A percentile compares a stretch with the other conserved stretches of the same genome.
Conservation (phyloP, 1,140 invertebrate genomes). For the Sinella curviseta region DNA sequence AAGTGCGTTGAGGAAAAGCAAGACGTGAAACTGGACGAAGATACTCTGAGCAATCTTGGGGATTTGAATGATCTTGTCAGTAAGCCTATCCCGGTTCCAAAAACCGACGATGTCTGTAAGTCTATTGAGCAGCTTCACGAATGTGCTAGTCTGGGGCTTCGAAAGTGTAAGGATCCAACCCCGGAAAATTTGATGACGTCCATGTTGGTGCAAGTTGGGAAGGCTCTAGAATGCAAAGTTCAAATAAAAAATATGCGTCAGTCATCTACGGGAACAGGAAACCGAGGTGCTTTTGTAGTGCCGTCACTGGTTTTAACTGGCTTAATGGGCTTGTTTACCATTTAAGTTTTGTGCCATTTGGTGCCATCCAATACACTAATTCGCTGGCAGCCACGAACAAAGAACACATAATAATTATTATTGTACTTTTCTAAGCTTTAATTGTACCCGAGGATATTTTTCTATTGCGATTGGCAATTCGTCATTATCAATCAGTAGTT, state of each 20-base stretch:
- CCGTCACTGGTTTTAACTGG: neutral
- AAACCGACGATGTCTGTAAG: neutral
- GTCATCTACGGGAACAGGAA: neutral
- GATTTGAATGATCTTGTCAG: neutral
- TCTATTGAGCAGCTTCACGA: slow-evolving; percentile 24
- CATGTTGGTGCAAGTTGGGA: slow-evolving; percentile 41
- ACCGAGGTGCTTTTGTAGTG: neutral
- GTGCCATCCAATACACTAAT: too few relatives aligned
- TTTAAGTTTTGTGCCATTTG: slow-evolving; percentile 9
- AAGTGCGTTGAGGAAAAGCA: slow-evolving; percentile 27
- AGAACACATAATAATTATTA: too few relatives aligned
- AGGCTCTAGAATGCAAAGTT: slow-evolving; percentile 36
- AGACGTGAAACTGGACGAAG: neutral
- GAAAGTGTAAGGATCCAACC: slow-evolving; percentile 37
- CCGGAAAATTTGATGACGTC: slow-evolving; percentile 43
- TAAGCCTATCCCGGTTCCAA: neutral
- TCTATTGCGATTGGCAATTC: too few relatives aligned
- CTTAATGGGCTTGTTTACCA: neutral
- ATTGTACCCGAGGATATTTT: too few relatives aligned
- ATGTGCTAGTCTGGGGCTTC: slow-evolving; percentile 20
- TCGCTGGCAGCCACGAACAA: too few relatives aligned
- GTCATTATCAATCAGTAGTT: too few relatives aligned
- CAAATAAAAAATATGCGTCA: neutral
- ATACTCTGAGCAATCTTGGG: neutral
- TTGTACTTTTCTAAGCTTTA: too few relatives aligned